A percentile compares a stretch with the other conserved stretches of the same genome.
These are phyloP conservation scores for Pseudomyrmex concolor DNA, from an alignment of 1,140 invertebrate genomes.

Conservation along the genomic window DNA sequence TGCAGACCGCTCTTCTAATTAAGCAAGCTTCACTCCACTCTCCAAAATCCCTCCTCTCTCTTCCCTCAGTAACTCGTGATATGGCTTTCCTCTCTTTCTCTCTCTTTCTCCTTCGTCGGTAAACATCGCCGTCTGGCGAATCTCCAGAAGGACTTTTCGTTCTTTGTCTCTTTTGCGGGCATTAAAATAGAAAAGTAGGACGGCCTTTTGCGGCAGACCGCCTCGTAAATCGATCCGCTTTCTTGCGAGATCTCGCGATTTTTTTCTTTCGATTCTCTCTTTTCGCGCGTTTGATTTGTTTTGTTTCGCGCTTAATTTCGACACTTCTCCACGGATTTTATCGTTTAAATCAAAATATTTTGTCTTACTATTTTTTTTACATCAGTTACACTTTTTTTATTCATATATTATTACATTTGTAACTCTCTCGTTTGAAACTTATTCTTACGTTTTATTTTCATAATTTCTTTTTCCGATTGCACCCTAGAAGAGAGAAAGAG, in stretches of 20 bases:
- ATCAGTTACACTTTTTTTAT: too few species aligned
- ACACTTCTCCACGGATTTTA: too few species aligned
- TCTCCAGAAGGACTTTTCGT: conserved; percentile 65
- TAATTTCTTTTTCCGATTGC: conserved; percentile 27
- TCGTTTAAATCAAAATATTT: too few species aligned
- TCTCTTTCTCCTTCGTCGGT: conserved; percentile 50
- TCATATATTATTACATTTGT: background rate
- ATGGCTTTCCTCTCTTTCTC: background rate
- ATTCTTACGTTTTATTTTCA: conserved; percentile 3
- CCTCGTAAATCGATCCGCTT: conserved; percentile 11
- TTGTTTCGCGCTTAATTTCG: background rate
- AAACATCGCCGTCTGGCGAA: conserved; percentile 77
- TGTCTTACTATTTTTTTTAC: too few species aligned
- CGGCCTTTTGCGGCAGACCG: conserved; percentile 67
- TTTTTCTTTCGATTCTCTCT: background rate
- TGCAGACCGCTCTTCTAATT: conserved; percentile 49
- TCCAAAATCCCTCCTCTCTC: background rate
- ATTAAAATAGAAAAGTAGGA: conserved; percentile 80
- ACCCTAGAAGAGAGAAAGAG: background rate
- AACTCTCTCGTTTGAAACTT: background rate
- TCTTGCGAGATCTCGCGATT: background rate
- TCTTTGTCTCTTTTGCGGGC: conserved; percentile 73
- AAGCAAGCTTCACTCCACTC: conserved; percentile 23
- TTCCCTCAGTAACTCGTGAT: background rate
- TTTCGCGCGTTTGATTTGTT: background rate